Evolutionary conservation across 2,797 vertebrate genomes (phyloP), one percentile per base, ranked within the genome.

Genomic region (Streptopelia turtur): DNA sequence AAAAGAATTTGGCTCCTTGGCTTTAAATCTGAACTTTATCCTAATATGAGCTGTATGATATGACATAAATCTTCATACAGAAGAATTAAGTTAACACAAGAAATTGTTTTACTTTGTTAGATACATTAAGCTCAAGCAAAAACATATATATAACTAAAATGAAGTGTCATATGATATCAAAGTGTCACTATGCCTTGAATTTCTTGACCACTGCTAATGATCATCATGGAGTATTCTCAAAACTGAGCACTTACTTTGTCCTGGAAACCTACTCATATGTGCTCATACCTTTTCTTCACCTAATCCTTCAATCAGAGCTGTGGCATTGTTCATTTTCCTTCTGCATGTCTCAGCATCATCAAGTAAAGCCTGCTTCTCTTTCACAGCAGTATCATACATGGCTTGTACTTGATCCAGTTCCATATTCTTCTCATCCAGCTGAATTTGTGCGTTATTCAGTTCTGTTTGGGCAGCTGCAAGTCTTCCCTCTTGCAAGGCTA

Each of bases 251-350:
- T 57, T 33, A 1, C 33, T 91, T 52, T 60, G 18, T 60, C 28
- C 49, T 69, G 39, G 41, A 63, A 93, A 61, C 16, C 20, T 47
- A 25, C 11, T 39, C 22, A 2, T 18, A 49, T 23, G 27, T 75
- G 23, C 39, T 21, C 35, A 37, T 90, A 98, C 98, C 98, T 99
- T 99, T 97, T 99, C 98, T 94, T 97, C 98, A 43, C 98, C 98
- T 65, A 99, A 95, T 16, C 98, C 98, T 53, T 98, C 97, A 64
- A 98, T 99, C 77, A 99, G 97, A 49, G 98, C 98, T 5, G 97
- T 98, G 28, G 98, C 98, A 15, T 98, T 99, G 95, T 91, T 94
- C 98, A 99, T 99, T 94, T 98, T 98, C 68, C 87, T 97, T 22
- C 98, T 98, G 94, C 98, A 99, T 0, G 94, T 94, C 72, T 98